These are phyloP conservation scores for Drosophila picticornis DNA, from an alignment of 2,888 invertebrate genomes.

Conservation along the genomic window DNA sequence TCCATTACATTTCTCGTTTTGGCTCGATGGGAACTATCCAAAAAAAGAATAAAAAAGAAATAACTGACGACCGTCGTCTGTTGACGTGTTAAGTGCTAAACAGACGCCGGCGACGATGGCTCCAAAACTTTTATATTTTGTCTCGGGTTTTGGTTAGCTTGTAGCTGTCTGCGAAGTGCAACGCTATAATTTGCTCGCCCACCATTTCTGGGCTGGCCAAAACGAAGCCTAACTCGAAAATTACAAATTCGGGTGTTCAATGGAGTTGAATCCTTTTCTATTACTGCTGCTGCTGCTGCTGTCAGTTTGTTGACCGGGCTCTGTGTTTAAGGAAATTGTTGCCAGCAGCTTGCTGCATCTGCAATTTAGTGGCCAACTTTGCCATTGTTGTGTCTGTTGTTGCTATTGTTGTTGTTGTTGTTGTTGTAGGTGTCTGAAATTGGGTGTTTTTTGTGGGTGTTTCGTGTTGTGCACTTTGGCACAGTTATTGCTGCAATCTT, in stretches of 20 bases:
- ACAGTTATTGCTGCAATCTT: conserved; percentile 63
- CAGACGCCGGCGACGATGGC: conserved; percentile 41
- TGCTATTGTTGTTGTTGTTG: conserved; percentile 11
- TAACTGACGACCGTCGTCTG: conserved; percentile 51
- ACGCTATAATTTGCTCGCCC: conserved; percentile 71
- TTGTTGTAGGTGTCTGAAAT: conserved; percentile 42
- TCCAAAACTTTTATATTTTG: conserved; percentile 15
- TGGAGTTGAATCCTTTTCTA: conserved; percentile 72
- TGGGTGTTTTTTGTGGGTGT: conserved; percentile 54
- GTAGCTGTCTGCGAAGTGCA: conserved; percentile 1
- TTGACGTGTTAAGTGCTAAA: conserved; percentile 80
- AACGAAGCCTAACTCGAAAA: conserved; percentile 75
- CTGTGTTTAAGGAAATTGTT: conserved; percentile 77
- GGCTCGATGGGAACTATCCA: conserved; percentile 45
- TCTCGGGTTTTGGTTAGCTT: conserved; percentile 16
- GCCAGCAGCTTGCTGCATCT: conserved; percentile 57
- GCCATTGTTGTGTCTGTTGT: conserved; percentile 5
- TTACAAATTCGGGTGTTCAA: conserved; percentile 80
- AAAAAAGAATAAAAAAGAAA: neutral
- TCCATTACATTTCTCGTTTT: conserved; percentile 44
- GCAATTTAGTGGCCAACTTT: conserved; percentile 58
- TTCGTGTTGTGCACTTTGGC: conserved; percentile 65
- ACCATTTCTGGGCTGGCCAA: conserved; percentile 59
- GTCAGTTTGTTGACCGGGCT: conserved; percentile 38
- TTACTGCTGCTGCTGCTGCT: conserved; percentile 47